Conservation (phyloP, 2,797 vertebrate species). For the Sebastes miniatus region DNA sequence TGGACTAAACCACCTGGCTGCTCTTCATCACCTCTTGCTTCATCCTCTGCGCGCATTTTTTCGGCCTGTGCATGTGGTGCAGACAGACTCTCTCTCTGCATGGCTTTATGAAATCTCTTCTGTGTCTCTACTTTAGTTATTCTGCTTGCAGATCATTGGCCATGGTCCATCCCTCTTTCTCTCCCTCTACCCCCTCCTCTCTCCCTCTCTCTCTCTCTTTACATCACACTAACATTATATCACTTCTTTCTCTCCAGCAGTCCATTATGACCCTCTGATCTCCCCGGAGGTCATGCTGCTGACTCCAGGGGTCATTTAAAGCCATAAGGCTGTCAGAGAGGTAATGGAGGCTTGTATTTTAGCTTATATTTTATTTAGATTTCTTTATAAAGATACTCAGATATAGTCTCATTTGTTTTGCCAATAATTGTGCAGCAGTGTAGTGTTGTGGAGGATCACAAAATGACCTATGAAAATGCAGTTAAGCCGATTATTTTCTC, state of each 20-base stretch:
- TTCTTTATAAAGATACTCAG: too few species aligned
- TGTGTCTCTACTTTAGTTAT: conserved; percentile 44
- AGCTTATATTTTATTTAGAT: too few species aligned
- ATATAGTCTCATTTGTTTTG: too few species aligned
- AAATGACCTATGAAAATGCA: too few species aligned
- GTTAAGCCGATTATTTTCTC: too few species aligned
- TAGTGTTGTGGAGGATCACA: too few species aligned
- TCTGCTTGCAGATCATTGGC: conserved; percentile 60
- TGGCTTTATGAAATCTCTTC: conserved; percentile 35
- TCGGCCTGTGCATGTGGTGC: not conserved
- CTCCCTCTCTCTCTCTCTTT: not conserved
- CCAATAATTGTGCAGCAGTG: too few species aligned
- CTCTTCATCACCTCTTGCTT: conserved; percentile 30
- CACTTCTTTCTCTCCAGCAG: conserved; percentile 17
- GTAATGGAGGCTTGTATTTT: too few species aligned
- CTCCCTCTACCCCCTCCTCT: not conserved
- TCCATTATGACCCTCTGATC: conserved; percentile 25
- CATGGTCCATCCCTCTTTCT: conserved; percentile 34
- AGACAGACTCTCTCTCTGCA: not conserved
- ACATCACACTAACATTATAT: conserved; percentile 35
- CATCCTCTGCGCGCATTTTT: conserved; percentile 18
- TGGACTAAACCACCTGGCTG: conserved; percentile 48
- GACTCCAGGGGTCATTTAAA: conserved; percentile 26
- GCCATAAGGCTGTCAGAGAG: not conserved
- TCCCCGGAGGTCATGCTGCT: not conserved